These are phyloP conservation scores for Notospermus geniculatus DNA, from an alignment of 1,140 invertebrate species.

Conservation along the genomic window DNA sequence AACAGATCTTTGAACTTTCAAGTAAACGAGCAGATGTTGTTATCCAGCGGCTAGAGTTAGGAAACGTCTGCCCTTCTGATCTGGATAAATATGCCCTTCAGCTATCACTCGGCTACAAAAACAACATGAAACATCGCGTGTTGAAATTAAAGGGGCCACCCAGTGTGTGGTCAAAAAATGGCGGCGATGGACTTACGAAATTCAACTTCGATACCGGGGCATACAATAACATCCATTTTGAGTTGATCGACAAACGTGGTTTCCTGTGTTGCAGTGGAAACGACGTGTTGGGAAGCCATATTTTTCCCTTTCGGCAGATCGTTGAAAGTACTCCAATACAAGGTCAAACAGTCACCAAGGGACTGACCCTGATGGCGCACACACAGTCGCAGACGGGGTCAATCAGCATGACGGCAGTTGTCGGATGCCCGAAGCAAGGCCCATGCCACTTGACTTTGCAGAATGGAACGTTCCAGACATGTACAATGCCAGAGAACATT, in stretches of 20 bases:
- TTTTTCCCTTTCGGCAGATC: slow-evolving; percentile 13
- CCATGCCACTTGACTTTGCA: slow-evolving; percentile 16
- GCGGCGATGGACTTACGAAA: slow-evolving; percentile 6
- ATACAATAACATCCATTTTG: slow-evolving; percentile 13
- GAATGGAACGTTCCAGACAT: slow-evolving; percentile 29
- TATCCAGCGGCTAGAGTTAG: slow-evolving; percentile 15
- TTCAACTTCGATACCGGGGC: slow-evolving; percentile 18
- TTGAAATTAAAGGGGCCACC: slow-evolving; percentile 17
- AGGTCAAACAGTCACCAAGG: slow-evolving; percentile 12
- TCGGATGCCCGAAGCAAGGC: slow-evolving; percentile 7
- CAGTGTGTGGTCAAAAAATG: slow-evolving; percentile 12
- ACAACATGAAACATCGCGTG: not conserved
- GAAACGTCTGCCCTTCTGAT: slow-evolving; percentile 9
- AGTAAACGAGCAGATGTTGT: slow-evolving; percentile 17
- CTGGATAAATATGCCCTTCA: slow-evolving; percentile 8
- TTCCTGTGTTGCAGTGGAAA: slow-evolving; percentile 18
- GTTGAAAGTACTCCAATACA: slow-evolving; percentile 15
- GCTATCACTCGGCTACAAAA: not conserved
- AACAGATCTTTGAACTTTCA: slow-evolving; percentile 13
- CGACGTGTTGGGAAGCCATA: slow-evolving; percentile 10
- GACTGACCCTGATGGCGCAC: slow-evolving; percentile 2
- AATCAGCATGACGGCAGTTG: slow-evolving; percentile 9
- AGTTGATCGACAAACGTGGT: slow-evolving; percentile 18
- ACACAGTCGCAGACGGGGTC: not conserved
- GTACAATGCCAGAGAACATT: slow-evolving; percentile 45